Percentiles rank a stretch among this genome's conserved stretches.
phyloP scores from a whole-genome alignment of 2,888 invertebrate species.

The Stenoptilia bipunctidactyla region DNA sequence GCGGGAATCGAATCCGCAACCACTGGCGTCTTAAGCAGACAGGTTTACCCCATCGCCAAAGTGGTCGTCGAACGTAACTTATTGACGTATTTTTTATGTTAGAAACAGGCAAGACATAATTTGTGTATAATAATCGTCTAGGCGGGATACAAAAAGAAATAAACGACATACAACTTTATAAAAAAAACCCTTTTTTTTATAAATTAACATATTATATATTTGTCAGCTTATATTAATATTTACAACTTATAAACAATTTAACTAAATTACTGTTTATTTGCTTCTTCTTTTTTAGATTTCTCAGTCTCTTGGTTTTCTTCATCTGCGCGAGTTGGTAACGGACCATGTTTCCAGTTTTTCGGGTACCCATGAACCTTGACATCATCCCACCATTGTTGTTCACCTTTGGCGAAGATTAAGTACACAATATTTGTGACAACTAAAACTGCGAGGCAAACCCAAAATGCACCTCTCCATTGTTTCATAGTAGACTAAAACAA shows the following conservation, averaged over 20 bases:
- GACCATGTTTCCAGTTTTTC: slow-evolving; percentile 44
- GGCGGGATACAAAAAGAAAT: too few species aligned
- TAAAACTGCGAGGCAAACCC: slow-evolving; percentile 81
- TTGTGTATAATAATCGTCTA: too few species aligned
- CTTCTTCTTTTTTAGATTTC: slow-evolving; percentile 19
- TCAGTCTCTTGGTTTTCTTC: slow-evolving; percentile 24
- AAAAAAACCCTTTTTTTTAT: too few species aligned
- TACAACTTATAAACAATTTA: slow-evolving; percentile 3
- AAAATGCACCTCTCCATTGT: slow-evolving; percentile 85
- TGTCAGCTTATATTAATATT: slow-evolving; percentile 9
- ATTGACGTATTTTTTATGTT: too few species aligned
- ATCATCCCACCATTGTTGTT: slow-evolving; percentile 83
- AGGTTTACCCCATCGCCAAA: too few species aligned
- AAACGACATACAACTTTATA: too few species aligned
- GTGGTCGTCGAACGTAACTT: too few species aligned
- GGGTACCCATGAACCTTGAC: slow-evolving; percentile 62
- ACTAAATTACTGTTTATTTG: slow-evolving; percentile 3
- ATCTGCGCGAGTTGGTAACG: slow-evolving; percentile 35
- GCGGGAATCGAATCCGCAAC: too few species aligned
- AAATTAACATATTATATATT: too few species aligned
- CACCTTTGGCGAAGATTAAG: slow-evolving; percentile 78
- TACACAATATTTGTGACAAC: slow-evolving; percentile 77
- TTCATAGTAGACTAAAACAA: slow-evolving; percentile 65
- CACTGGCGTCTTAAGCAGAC: too few species aligned
- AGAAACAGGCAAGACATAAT: too few species aligned